Percentiles rank a stretch among this genome's conserved stretches.
Evolutionary conservation across 2,888 invertebrate species (phyloP).

Genomic region (Drosophila ochracea): DNA sequence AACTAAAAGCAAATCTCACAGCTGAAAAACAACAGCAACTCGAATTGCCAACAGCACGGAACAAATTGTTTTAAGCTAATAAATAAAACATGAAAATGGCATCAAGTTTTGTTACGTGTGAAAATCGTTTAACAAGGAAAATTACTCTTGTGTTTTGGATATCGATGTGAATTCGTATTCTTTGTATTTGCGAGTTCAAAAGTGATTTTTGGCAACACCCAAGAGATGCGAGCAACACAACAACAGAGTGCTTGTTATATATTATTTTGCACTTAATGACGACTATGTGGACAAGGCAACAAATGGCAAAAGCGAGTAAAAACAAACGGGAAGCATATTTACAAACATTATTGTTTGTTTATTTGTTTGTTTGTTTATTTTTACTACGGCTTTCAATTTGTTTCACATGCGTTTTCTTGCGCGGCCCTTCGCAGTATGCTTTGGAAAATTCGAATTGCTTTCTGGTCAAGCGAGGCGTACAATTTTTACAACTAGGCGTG

Average conservation of each 20-base stretch:
- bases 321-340: neutral
- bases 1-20: neutral
- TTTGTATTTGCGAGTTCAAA: neutral
- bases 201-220: constrained; percentile 6
- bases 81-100: constrained; percentile 34
- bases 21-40: neutral
- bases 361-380: neutral
- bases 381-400: constrained; percentile 20
- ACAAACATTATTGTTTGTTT: neutral
- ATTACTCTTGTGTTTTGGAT: constrained; percentile 31
- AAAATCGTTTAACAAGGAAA: constrained; percentile 42
- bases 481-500: constrained; percentile 7
- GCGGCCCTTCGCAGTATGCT: constrained; percentile 28
- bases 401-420: neutral
- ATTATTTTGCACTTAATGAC: constrained; percentile 21
- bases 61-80: constrained; percentile 3
- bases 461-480: constrained; percentile 20
- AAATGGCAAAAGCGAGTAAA: neutral
- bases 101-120: constrained; percentile 19
- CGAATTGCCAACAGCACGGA: neutral
- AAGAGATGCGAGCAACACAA: neutral
- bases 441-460: constrained; percentile 27
- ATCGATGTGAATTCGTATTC: neutral
- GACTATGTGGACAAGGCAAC: constrained; percentile 8
- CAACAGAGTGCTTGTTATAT: neutral